These are phyloP conservation scores for Diplodus sargus DNA, from an alignment of 2,797 vertebrate species.

Conservation along the genomic window DNA sequence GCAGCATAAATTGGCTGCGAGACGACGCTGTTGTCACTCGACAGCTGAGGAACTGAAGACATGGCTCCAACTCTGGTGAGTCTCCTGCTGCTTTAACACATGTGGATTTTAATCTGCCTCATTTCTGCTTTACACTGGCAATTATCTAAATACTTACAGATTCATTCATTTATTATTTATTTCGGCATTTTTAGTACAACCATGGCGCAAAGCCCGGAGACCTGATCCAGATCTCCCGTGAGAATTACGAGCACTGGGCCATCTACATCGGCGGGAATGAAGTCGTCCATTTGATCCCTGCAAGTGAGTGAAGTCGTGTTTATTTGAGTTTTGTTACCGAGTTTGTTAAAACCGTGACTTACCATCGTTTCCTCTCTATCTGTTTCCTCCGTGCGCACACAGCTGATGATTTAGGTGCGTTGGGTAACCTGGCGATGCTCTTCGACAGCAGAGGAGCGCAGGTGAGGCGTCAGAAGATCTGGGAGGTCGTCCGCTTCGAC, in stretches of 20 bases:
- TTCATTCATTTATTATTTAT: neutral
- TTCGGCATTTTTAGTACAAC: constrained; percentile 50
- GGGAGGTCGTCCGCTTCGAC: constrained; percentile 66
- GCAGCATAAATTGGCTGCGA: neutral
- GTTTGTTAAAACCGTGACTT: neutral
- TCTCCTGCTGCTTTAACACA: constrained; percentile 3
- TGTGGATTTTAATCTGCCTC: neutral
- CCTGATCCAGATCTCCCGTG: constrained; percentile 80
- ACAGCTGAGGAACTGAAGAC: constrained; percentile 2
- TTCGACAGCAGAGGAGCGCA: constrained; percentile 64
- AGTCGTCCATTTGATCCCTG: constrained; percentile 77
- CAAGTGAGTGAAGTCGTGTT: constrained; percentile 51
- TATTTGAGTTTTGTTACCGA: neutral
- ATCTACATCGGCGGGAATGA: constrained; percentile 77
- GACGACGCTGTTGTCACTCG: accelerated
- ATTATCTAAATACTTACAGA: neutral
- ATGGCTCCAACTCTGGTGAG: constrained; percentile 60
- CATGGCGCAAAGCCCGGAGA: constrained; percentile 74
- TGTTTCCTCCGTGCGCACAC: neutral
- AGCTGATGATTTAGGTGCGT: constrained; percentile 46
- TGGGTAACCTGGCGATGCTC: constrained; percentile 61
- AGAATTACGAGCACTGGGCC: constrained; percentile 81
- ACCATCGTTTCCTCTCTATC: neutral
- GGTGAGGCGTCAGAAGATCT: constrained; percentile 81
- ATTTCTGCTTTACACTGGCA: neutral